Conservation (phyloP, 1,140 invertebrate species). For the Fopius arisanus region DNA sequence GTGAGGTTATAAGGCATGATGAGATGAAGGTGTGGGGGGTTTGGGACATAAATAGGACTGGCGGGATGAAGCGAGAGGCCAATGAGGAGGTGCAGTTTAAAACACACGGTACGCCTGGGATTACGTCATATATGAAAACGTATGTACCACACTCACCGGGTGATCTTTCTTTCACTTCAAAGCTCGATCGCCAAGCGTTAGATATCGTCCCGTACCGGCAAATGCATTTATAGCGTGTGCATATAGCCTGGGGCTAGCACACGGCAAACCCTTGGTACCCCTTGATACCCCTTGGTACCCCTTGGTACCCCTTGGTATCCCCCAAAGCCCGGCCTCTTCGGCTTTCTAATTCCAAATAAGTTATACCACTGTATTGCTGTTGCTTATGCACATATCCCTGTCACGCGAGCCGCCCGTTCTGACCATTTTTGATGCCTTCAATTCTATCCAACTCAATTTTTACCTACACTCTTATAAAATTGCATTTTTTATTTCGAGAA, state of each 20-base stretch:
- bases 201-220: background rate
- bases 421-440: background rate
- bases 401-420: background rate
- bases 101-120: background rate
- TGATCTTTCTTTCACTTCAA: constrained; percentile 24
- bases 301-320: background rate
- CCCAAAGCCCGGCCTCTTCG: background rate
- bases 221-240: background rate
- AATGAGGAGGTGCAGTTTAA: background rate
- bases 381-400: background rate
- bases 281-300: background rate
- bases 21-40: background rate
- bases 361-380: constrained; percentile 23
- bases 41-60: background rate
- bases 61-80: background rate
- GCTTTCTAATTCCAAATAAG: constrained; percentile 38
- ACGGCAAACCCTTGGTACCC: constrained; percentile 20
- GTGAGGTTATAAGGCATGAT: constrained; percentile 34
- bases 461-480: no score
- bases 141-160: constrained; percentile 9
- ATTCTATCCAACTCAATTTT: no score
- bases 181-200: background rate
- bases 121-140: constrained; percentile 30
- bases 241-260: background rate
- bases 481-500: no score